A percentile compares a stretch with the other conserved stretches of the same genome.
Evolutionary conservation across 1,140 invertebrate genomes (phyloP).

Genomic region (Ostrea edulis): DNA sequence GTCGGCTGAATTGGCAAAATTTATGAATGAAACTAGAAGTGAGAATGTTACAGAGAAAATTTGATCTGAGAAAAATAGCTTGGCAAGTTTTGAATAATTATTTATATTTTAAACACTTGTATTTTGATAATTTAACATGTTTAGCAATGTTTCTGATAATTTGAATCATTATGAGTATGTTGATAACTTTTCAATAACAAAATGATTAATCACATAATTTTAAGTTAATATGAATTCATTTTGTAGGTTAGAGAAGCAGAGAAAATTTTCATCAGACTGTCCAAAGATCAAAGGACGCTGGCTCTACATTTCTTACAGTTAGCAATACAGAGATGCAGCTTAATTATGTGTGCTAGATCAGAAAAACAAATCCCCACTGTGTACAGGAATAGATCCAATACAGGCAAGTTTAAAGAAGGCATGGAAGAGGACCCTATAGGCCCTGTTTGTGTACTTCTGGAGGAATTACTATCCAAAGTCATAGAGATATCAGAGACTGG

Average conservation of each 20-base stretch:
- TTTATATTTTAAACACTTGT: no score
- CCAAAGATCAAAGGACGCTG: neutral
- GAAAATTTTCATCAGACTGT: neutral
- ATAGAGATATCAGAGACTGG: neutral
- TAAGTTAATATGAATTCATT: no score
- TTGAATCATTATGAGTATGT: no score
- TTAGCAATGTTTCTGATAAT: no score
- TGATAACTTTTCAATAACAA: no score
- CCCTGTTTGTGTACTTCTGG: neutral
- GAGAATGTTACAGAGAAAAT: no score
- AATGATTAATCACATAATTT: no score
- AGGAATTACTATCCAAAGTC: neutral
- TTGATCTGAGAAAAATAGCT: no score
- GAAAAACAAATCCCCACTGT: neutral
- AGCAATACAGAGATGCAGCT: neutral
- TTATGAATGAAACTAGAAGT: no score
- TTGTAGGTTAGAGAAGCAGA: neutral
- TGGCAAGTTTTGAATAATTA: no score
- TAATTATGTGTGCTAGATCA: neutral
- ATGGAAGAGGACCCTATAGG: neutral
- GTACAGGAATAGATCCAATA: neutral
- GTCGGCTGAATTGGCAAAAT: no score
- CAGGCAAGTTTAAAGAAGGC: neutral
- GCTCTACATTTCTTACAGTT: neutral
- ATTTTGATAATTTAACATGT: no score